A percentile compares a stretch with the other conserved stretches of the same genome.
Conservation (phyloP, 2,797 vertebrate species). For the Loriculus beryllinus region DNA sequence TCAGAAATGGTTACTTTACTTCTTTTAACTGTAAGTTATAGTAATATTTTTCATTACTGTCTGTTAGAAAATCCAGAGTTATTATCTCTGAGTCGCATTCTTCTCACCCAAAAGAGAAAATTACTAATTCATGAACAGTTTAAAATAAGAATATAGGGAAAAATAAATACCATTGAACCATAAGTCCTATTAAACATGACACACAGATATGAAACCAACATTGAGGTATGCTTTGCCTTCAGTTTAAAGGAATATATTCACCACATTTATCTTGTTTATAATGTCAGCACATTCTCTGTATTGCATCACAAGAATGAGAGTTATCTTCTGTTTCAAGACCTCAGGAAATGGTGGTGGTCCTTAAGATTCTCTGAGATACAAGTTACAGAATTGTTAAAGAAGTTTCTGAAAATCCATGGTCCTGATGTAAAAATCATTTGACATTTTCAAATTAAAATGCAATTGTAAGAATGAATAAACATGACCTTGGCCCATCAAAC, state of each 20-base stretch:
- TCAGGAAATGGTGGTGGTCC: not conserved
- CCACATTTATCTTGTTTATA: not conserved
- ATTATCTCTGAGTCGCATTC: not conserved
- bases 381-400: not conserved
- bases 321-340: not conserved
- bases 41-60: not conserved
- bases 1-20: not conserved
- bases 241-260: not conserved
- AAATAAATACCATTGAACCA: not conserved
- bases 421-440: not conserved
- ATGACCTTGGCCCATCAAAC: not conserved
- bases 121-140: not conserved
- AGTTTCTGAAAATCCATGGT: not conserved
- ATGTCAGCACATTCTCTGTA: not conserved
- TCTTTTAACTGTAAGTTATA: not conserved
- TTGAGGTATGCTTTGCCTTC: not conserved
- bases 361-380: not conserved
- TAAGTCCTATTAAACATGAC: not conserved
- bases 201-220: not conserved
- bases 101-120: not conserved
- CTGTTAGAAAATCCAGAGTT: not conserved
- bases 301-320: not conserved
- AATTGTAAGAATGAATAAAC: not conserved
- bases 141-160: not conserved
- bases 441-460: fast-evolving